Evolutionary conservation across 2,113 vertebrate genomes (phyloP), one percentile per base, ranked within the genome.

Genomic region (Leptocoma aspasia): DNA sequence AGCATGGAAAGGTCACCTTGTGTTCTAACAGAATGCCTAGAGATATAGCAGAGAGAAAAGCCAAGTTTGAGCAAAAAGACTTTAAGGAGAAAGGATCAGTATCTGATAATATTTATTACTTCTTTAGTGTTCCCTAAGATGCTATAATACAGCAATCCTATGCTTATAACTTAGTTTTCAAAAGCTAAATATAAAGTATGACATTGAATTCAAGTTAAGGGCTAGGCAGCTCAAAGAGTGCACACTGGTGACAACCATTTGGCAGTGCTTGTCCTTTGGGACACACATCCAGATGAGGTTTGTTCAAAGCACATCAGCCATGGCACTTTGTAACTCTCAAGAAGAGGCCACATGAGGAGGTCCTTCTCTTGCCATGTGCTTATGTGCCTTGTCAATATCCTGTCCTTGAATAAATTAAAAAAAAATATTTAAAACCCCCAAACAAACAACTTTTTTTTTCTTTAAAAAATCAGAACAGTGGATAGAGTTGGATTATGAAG

Each of bases 1-100:
- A 96, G 95, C 84, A 89, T 70, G 82, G 90, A 98, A 97, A 98
- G 94, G 96, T 98, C 97, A 97, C 94, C 96, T 95, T 94, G 93
- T 94, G 63, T 95, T 75, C 61, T 83, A 93, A 83, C 69, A 95
- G 72, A 70, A 85, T 84, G 45, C 64, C 18, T 18, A 30, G 92
- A 87, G 92, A 93, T 26, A 64, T 63, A 30, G 82, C 75, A 85
- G 88, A 91, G 45, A 64, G 54, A 68, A 87, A 89, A 89, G 39
- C 15, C 21, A 91, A 91, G 21, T 33, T 64, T 27, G 83, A 95
- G 82, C 70, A 94, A 92, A 95, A 97, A 53, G 52, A 95, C 68
- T 94, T 94, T 60, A 81, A 95, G 92, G 77, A 88, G 83, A 94
- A 96, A 96, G 45, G 27, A 64, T 73, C 85, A 79, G 27, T 44